Base-by-base conservation (phyloP, 1,140 invertebrate genomes). In the Vanessa tameamea region DNA sequence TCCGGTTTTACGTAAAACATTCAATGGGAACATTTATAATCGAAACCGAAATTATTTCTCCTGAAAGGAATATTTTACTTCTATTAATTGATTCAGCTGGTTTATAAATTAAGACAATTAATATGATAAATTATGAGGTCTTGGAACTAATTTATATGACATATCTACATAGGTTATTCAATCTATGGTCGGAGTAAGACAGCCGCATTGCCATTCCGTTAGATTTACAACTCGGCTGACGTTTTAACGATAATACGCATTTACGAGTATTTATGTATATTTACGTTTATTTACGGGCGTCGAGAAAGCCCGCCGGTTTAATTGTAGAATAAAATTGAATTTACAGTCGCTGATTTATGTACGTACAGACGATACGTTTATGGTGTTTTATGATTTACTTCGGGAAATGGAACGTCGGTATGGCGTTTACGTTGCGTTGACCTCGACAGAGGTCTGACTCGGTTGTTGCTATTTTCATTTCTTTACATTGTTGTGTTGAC, bases 251-350 rank as follows among this genome's bases (percentile, higher is more conserved):
- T 92, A 93, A 93, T 93, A 85, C 88, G 85, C 84, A 87, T 91
- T 91, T 90, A 90, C 85, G 84, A 83, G 73, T 88, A 87, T 90
- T 92, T 92, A 93, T 87, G 86, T 82, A 81, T 87, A 89, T 91
- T 91, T 88, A 88, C 82, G 82, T 78, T 80, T 87, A 87, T 91
- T 88, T 89, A 89, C 80, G 87, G 82, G 78, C 81, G 87, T 76
- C 87, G 85, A 84, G 89, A 91, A 92, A 91, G 89, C 86, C 79
- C 82, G 86, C 80, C 84, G 83, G 87, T 90, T 93, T 92, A 91
- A 92, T 93, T 92, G 92, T 89, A 88, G 85, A 90, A 93, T 93
- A 92, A 93, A 93, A 91, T 89, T 86, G 85, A 92, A 93, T 93
- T 93, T 92, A 93, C 86, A 82, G 79, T 82, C 82, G 72, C 80